These are phyloP conservation scores for Chaenocephalus aceratus DNA, from an alignment of 2,113 vertebrate species.

Conservation along the genomic window DNA sequence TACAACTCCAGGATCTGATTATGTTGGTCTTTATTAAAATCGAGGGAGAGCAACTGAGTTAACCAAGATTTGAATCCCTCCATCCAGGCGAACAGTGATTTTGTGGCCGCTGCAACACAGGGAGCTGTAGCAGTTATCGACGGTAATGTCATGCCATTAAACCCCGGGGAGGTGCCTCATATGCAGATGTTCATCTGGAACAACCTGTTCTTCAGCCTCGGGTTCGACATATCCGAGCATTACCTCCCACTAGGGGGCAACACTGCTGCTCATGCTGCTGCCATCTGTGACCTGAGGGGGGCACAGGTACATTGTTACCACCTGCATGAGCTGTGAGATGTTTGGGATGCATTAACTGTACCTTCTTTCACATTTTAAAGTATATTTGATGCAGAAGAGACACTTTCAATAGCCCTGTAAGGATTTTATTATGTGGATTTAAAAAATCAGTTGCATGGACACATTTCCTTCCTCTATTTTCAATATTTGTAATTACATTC, in stretches of 20 bases:
- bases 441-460: not conserved
- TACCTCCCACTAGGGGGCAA: constrained; percentile 94
- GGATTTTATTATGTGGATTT: not conserved
- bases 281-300: constrained; percentile 92
- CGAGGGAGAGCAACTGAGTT: not conserved
- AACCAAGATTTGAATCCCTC: not conserved
- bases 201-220: constrained; percentile 97
- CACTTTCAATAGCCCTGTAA: not conserved
- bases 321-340: not conserved
- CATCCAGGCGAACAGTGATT: constrained; percentile 93
- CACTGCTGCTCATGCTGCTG: constrained; percentile 90
- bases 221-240: constrained; percentile 93
- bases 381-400: not conserved
- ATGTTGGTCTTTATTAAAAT: not conserved
- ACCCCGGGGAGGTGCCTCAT: constrained; percentile 92
- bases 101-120: constrained; percentile 90
- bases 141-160: constrained; percentile 95
- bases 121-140: constrained; percentile 94
- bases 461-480: not conserved
- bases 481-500: not conserved
- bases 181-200: constrained; percentile 99
- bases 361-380: not conserved
- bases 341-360: not conserved
- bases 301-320: constrained; percentile 78
- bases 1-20: not conserved